Conservation (phyloP, 1,140 invertebrate genomes). For the Zophobas morio region DNA sequence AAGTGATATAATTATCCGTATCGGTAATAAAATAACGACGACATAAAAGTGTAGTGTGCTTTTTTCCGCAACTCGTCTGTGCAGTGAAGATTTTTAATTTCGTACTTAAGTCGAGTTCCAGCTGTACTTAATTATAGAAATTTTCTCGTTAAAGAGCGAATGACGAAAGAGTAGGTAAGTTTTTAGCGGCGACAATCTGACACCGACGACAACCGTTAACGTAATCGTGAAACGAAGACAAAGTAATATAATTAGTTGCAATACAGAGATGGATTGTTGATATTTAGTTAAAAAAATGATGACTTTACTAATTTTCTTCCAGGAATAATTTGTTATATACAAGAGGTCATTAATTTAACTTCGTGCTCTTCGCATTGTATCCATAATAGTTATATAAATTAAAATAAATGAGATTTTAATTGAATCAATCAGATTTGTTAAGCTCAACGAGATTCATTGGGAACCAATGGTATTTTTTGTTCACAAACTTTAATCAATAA, state of each 20-base stretch:
- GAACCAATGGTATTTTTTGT: conserved; percentile 32
- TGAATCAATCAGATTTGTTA: conserved; percentile 45
- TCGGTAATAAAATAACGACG: too few species aligned
- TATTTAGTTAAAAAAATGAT: conserved; percentile 15
- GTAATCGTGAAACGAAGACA: conserved; percentile 19
- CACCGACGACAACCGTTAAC: conserved; percentile 15
- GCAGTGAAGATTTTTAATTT: background rate
- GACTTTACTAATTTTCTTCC: conserved; percentile 18
- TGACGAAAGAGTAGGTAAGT: conserved; percentile 3
- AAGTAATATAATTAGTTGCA: conserved; percentile 22
- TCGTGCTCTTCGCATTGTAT: conserved; percentile 25
- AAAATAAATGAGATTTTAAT: conserved; percentile 47
- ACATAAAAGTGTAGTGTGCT: too few species aligned
- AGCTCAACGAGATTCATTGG: conserved; percentile 35
- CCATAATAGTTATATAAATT: conserved; percentile 42
- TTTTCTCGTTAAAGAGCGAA: conserved; percentile 3
- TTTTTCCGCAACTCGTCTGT: too few species aligned
- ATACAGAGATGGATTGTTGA: conserved; percentile 12
- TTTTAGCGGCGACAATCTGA: conserved; percentile 5
- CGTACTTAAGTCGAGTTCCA: too few species aligned
- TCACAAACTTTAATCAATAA: conserved; percentile 33
- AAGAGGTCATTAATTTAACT: conserved; percentile 9
- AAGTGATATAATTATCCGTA: too few species aligned
- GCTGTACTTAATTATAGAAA: background rate
- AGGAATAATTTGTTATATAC: conserved; percentile 32